Base-by-base conservation (phyloP, 2,888 invertebrate species). In the Anticlea derivata region DNA sequence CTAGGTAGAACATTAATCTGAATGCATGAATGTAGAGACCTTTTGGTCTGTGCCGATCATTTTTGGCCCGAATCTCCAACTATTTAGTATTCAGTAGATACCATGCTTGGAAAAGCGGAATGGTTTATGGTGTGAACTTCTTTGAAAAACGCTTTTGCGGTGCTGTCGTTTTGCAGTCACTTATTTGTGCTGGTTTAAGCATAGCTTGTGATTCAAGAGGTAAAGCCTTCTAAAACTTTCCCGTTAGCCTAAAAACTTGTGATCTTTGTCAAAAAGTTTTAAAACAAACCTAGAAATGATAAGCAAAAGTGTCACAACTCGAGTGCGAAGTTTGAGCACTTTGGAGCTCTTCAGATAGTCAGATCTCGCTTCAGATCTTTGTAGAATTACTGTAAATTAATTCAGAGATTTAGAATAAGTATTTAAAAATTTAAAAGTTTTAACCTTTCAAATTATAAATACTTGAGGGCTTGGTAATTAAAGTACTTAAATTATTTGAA, bases 261-360 rank as follows among this genome's bases (percentile, higher is more conserved):
- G 13, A 43, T 44, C 40, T 38, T 13, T 41, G 48, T 24, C 34
- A 33, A 47, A 47, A 58, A 56, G 38, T 60, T 55, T 45, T 20
- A 17, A 24, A 51, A 53, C 29, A 41, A 41, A 41, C 41, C 44
- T 33, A 34, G 50, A 50, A 58, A 47, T 53, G 58, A 58, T 60
- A 58, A 57, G 52, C 47, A 41, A 46, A 38, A 24, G 26, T 47
- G 44, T 52, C 50, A 50, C 35, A 57, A 52, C 33, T 56, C 48
- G 20, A 31, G 13, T 27, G 47, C 22, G 7, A 50, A 55, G 41
- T 57, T 47, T 48, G 33, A 22, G 26, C 12, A 30, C 30, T 30
- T 34, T 48, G 22, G 17, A 34, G 27, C 13, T 20, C 20, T 31
- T 24, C 8, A 33, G 31, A 33, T 45, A 37, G 8, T 27, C 10